Conservation (phyloP, 2,888 invertebrate species). For the Campoletis raptor region DNA sequence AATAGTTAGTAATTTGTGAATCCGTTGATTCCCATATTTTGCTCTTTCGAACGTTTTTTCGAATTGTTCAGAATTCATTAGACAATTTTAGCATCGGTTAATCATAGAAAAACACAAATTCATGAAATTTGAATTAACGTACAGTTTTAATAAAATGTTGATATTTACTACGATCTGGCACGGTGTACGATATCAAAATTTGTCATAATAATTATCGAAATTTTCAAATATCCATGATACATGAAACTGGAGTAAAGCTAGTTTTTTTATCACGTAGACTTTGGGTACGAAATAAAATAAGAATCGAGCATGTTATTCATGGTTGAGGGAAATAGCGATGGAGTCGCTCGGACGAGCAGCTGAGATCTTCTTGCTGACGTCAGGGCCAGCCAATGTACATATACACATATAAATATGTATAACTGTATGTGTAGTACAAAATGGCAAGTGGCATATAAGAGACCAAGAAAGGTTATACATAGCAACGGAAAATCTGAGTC, state of each 20-base stretch:
- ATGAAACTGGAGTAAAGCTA: no score
- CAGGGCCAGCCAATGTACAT: constrained; percentile 34
- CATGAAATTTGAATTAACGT: background rate
- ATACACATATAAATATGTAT: constrained; percentile 6
- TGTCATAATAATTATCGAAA: background rate
- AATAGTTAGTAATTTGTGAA: background rate
- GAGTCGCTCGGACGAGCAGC: constrained; percentile 22
- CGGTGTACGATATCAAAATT: background rate
- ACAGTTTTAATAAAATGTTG: background rate
- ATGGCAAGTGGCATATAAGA: constrained; percentile 7
- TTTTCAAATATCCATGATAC: background rate
- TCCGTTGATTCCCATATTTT: background rate
- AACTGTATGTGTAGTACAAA: background rate
- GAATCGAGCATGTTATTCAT: constrained; percentile 18
- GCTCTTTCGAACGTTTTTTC: background rate
- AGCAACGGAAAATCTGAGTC: constrained; percentile 19
- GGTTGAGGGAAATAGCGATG: constrained; percentile 5
- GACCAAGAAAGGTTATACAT: constrained; percentile 13
- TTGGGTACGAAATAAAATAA: background rate
- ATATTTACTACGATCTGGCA: no score
- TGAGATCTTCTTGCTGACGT: constrained; percentile 42
- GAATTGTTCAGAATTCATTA: no score
- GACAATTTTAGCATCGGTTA: no score
- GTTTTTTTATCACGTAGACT: background rate
- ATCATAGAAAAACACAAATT: no score